Conservation (phyloP, 2,797 vertebrate genomes). For the Zalophus californianus region DNA sequence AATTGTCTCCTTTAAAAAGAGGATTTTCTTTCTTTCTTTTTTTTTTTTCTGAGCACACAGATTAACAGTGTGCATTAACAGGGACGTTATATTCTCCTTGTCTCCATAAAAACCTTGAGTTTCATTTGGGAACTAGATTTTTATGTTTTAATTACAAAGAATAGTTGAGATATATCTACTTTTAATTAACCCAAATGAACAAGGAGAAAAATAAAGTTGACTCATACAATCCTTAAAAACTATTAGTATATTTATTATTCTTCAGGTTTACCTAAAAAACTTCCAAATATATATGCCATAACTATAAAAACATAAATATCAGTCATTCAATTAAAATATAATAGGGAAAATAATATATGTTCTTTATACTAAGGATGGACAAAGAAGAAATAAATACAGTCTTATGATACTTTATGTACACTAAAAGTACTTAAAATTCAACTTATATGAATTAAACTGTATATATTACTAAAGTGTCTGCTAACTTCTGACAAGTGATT, state of each 20-base stretch:
- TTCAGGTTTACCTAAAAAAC: background rate
- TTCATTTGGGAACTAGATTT: background rate
- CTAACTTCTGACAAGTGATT: slow-evolving; percentile 47
- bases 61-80: background rate
- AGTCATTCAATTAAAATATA: background rate
- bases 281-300: background rate
- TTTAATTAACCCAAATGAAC: slow-evolving; percentile 56
- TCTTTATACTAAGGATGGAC: slow-evolving; percentile 20
- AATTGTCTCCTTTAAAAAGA: slow-evolving; percentile 37
- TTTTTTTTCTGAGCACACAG: background rate
- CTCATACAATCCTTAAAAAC: background rate
- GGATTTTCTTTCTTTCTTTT: no score
- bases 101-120: background rate
- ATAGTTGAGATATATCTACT: slow-evolving; percentile 8
- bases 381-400: background rate
- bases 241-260: background rate
- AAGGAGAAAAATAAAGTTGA: slow-evolving; percentile 38
- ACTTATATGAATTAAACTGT: background rate
- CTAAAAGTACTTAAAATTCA: background rate
- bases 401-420: background rate
- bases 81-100: background rate
- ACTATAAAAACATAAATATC: slow-evolving; percentile 39
- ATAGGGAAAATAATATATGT: background rate
- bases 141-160: slow-evolving; percentile 34
- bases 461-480: slow-evolving; percentile 27